Conservation (phyloP, 2,888 invertebrate genomes). For the Agapostemon virescens region DNA sequence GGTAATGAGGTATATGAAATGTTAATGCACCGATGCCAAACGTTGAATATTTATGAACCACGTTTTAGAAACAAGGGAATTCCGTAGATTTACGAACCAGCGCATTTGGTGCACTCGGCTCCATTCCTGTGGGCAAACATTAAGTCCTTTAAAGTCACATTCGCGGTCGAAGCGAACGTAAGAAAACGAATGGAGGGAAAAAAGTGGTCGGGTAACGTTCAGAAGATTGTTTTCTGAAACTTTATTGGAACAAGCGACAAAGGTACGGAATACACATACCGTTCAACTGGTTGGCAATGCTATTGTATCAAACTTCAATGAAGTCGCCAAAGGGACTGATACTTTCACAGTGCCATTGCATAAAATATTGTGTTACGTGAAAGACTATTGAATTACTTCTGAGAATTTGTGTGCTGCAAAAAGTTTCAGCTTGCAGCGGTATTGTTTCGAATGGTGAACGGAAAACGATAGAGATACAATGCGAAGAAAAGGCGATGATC, state of each 20-base stretch:
- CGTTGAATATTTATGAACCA: background rate
- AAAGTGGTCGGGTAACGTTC: background rate
- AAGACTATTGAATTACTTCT: background rate
- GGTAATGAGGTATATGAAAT: background rate
- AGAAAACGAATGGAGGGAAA: background rate
- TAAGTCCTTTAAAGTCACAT: conserved; percentile 20
- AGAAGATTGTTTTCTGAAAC: background rate
- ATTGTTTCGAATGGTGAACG: background rate
- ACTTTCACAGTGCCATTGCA: background rate
- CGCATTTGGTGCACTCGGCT: background rate
- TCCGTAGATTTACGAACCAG: background rate
- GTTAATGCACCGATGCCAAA: background rate
- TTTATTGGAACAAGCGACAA: background rate
- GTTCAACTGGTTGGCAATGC: background rate
- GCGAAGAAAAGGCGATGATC: background rate
- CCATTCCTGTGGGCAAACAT: conserved; percentile 19
- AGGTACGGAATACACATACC: background rate
- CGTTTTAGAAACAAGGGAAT: background rate
- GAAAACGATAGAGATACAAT: background rate
- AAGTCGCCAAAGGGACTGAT: background rate
- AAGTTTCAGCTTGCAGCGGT: background rate
- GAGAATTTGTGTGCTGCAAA: background rate
- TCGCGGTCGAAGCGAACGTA: conserved; percentile 8
- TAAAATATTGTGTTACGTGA: conserved; percentile 3
- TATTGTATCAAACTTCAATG: background rate